Evolutionary conservation across 2,797 vertebrate species (phyloP).

Genomic region (Dallia pectoralis): DNA sequence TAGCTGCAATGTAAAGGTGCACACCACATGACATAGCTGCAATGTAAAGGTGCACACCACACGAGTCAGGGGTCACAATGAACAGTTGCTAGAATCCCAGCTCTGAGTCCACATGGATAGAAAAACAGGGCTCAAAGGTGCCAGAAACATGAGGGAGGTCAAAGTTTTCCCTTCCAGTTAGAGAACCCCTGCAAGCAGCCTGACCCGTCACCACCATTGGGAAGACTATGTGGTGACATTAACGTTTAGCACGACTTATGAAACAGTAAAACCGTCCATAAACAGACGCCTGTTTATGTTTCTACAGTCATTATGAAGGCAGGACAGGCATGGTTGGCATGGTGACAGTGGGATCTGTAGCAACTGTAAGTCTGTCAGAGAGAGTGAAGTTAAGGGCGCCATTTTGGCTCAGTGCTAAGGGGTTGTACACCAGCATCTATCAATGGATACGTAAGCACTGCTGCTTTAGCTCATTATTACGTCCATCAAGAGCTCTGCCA

Average conservation of each 20-base stretch:
- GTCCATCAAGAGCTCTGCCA: background rate
- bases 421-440: background rate
- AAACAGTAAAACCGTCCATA: background rate
- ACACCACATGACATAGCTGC: too few relatives aligned
- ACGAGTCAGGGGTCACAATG: background rate
- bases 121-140: too few relatives aligned
- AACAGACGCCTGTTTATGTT: background rate
- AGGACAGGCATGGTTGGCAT: background rate
- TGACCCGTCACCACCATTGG: too few relatives aligned
- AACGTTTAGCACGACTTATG: background rate
- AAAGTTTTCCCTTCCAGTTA: too few relatives aligned
- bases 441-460: background rate
- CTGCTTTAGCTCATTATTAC: background rate
- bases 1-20: too few relatives aligned
- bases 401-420: background rate
- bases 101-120: background rate
- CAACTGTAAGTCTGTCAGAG: background rate
- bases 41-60: too few relatives aligned
- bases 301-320: background rate
- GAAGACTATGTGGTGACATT: background rate
- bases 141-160: too few relatives aligned
- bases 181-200: too few relatives aligned
- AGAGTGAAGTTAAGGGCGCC: background rate
- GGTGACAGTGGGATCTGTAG: background rate
- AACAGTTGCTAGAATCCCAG: too few relatives aligned